Base-by-base conservation (phyloP, 1,140 invertebrate genomes). In the Drosophila guanche region DNA sequence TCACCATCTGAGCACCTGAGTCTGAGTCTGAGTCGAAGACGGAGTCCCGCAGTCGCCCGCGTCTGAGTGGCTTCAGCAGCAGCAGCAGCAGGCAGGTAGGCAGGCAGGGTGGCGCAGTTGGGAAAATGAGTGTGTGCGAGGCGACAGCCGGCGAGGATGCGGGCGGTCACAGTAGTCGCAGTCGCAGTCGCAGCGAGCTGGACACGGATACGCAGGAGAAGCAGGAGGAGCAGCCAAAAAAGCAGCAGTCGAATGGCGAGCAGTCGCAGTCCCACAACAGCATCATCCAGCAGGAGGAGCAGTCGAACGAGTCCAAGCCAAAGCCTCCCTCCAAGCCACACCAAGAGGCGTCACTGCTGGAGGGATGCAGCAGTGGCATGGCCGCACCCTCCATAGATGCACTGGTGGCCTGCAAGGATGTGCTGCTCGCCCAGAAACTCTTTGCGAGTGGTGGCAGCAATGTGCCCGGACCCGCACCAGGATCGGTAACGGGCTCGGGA, bases 351-450 rank as follows among this genome's bases (percentile, higher is more conserved):
- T 3, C 33, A 37, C 52, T 45, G 66, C 51, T 65, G 56, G 55
- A 60, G 43, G 20, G 43, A 42, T 47, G 8, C 48, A 61, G 25
- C 12, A 68, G 22, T 52, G 47, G 46, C 42, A 14, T 14, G 12
- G 47, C 55, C 4, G 58, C 84, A 0, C 59, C 80, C 4, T 88
- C 84, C 0, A 71, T 89, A 3, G 83, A 86, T 43, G 83, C 75
- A 0, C 7, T 86, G 52, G 84, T 81, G 23, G 80, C 79, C 41
- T 86, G 83, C 71, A 88, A 86, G 45, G 83, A 86, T 56, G 84
- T 80, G 10, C 71, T 86, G 20, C n/a, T 83, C 12, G 83, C 83
- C n/a, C 83, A 86, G 22, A 75, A 86, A 42, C 70, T 86, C 5
- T 78, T 86, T 4, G 75, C 79, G 12, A 58, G 85, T 46, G 61